phyloP scores from a whole-genome alignment of 2,113 vertebrate species.

The Muscicapa adusta region DNA sequence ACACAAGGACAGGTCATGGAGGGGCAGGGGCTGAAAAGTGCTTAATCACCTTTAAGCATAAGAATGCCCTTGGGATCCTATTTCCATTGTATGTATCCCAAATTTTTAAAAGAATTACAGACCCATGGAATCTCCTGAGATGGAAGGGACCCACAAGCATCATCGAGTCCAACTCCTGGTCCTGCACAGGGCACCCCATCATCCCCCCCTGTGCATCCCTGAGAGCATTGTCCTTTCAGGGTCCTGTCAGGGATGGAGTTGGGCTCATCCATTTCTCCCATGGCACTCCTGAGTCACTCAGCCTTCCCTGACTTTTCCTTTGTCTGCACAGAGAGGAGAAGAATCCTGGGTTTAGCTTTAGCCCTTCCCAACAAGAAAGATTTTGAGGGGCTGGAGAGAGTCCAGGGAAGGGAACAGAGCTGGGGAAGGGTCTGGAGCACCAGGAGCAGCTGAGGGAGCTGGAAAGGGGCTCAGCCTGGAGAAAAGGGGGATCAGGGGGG shows the following conservation, averaged over 20 bases:
- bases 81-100: not conserved
- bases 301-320: not conserved
- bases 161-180: not conserved
- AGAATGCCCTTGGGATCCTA: not conserved
- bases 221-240: fast-evolving
- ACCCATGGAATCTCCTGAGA: not conserved
- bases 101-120: not conserved
- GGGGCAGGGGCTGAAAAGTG: not conserved
- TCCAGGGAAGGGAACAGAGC: not conserved
- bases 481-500: not conserved
- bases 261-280: not conserved
- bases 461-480: not conserved
- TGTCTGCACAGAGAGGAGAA: not conserved
- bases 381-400: fast-evolving
- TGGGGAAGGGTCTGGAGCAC: not conserved
- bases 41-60: not conserved
- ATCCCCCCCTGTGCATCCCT: not conserved
- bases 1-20: not conserved
- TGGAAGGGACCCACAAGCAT: not conserved
- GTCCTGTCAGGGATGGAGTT: not conserved
- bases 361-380: not conserved
- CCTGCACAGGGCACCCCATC: not conserved
- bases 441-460: not conserved
- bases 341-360: not conserved
- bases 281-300: not conserved